phyloP scores from a whole-genome alignment of 2,888 invertebrate species.

The Drosophila kanekoi region DNA sequence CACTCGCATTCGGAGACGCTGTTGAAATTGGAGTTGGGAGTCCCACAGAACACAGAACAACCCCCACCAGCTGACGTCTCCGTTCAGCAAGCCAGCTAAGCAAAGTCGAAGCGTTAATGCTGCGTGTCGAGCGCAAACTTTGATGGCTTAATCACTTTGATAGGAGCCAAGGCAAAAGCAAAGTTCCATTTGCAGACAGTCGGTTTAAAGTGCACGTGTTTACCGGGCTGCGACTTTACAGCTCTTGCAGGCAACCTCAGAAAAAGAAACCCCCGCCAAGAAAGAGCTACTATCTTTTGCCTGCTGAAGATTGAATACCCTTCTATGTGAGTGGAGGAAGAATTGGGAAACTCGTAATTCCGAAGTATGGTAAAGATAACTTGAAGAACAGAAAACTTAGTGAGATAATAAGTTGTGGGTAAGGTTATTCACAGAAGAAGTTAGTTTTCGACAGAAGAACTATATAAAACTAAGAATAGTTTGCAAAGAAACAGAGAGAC shows the following conservation, averaged over 20 bases:
- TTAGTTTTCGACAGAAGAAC: too few relatives aligned
- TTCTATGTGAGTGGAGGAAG: too few relatives aligned
- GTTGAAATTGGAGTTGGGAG: constrained; percentile 15
- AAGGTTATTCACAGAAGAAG: too few relatives aligned
- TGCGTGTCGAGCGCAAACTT: constrained; percentile 77
- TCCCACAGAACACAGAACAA: background rate
- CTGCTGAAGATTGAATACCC: too few relatives aligned
- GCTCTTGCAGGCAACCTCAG: constrained; percentile 37
- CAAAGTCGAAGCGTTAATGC: constrained; percentile 70
- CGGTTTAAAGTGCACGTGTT: constrained; percentile 70
- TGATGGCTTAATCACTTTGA: constrained; percentile 78
- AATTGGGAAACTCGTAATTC: too few relatives aligned
- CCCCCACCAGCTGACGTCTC: too few relatives aligned
- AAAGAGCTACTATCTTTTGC: too few relatives aligned
- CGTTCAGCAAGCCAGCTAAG: constrained; percentile 11
- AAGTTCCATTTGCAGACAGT: constrained; percentile 48
- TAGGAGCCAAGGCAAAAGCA: constrained; percentile 42
- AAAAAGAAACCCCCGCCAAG: background rate
- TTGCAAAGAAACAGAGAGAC: too few relatives aligned
- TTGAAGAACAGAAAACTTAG: too few relatives aligned
- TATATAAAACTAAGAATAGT: too few relatives aligned
- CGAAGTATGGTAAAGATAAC: too few relatives aligned
- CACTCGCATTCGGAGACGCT: constrained; percentile 30
- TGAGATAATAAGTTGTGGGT: too few relatives aligned
- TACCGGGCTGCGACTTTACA: constrained; percentile 44